A percentile compares a stretch with the other conserved stretches of the same genome.
Evolutionary conservation across 2,797 vertebrate species (phyloP).

Genomic region (Pangasius larnaudii): DNA sequence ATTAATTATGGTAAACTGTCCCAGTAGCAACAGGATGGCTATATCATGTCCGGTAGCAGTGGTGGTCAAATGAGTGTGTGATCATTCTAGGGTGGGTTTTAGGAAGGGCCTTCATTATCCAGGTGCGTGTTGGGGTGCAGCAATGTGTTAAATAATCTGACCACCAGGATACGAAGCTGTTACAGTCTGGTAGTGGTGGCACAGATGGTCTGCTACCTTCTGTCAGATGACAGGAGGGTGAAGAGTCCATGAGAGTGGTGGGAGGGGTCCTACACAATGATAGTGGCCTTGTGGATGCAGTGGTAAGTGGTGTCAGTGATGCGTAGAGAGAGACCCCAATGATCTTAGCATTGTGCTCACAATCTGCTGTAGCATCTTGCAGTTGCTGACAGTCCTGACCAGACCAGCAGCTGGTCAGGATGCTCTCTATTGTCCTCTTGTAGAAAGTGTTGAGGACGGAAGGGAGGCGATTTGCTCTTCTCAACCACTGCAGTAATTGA

Average conservation of each 20-base stretch:
- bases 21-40: no score
- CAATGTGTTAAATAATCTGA: background rate
- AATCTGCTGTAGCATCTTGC: background rate
- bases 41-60: no score
- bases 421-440: no score
- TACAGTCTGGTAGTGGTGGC: background rate
- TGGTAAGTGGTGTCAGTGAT: background rate
- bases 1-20: no score
- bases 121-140: background rate
- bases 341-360: background rate
- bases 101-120: background rate
- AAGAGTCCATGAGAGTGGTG: background rate
- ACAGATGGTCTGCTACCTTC: background rate
- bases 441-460: background rate
- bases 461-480: background rate
- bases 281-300: background rate
- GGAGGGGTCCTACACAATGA: background rate
- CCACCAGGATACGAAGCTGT: background rate
- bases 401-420: background rate
- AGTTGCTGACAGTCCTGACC: background rate
- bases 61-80: no score
- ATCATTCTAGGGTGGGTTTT: no score
- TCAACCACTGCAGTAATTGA: no score
- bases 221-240: background rate
- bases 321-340: background rate